Conservation (phyloP, 2,113 vertebrate genomes). For the Myodes glareolus region DNA sequence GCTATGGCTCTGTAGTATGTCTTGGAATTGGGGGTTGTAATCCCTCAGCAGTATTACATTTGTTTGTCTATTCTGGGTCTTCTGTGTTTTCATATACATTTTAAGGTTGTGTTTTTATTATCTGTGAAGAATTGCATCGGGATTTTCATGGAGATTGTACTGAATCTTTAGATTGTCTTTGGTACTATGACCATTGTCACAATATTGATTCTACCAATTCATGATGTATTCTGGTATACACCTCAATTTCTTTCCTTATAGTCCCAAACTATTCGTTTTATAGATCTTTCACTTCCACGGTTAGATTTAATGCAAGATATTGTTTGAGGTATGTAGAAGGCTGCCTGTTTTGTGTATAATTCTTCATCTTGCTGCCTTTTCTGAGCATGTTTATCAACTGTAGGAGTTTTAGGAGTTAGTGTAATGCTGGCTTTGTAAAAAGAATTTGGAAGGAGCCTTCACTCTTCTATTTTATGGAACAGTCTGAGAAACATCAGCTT, state of each 20-base stretch:
- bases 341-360: not conserved
- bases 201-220: not conserved
- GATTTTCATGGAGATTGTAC: not conserved
- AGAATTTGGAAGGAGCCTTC: not conserved
- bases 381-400: not conserved
- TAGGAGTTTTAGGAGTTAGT: not conserved
- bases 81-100: not conserved
- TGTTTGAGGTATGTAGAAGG: no score
- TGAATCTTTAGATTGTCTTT: not conserved
- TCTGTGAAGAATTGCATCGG: not conserved
- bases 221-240: not conserved
- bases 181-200: not conserved
- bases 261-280: not conserved
- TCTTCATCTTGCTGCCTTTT: not conserved
- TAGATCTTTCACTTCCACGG: not conserved
- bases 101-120: not conserved
- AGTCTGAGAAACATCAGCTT: not conserved
- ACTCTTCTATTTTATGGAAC: not conserved
- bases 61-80: not conserved
- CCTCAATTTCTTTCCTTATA: not conserved
- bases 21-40: not conserved
- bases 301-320: not conserved
- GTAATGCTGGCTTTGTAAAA: not conserved
- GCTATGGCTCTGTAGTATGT: not conserved
- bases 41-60: not conserved